A percentile compares a stretch with the other conserved stretches of the same genome.
Evolutionary conservation across 2,888 invertebrate genomes (phyloP).

Genomic region (Aproaerema taeniolella): DNA sequence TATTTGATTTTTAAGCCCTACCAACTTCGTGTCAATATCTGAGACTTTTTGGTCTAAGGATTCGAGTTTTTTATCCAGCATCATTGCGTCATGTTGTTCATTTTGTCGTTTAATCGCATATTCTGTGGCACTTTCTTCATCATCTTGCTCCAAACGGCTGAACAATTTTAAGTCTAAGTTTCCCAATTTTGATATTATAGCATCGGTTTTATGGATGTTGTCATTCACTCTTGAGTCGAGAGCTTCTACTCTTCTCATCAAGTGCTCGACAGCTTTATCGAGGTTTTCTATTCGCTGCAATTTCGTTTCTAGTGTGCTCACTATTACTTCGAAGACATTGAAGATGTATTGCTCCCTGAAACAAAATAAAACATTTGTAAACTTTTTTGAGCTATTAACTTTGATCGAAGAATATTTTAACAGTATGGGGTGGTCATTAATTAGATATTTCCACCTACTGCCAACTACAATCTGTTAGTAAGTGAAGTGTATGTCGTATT

Average conservation of each 20-base stretch:
- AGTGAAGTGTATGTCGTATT: too few species aligned
- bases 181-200: conserved; percentile 86
- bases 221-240: conserved; percentile 89
- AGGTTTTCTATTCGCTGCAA: conserved; percentile 91
- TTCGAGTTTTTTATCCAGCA: conserved; percentile 81
- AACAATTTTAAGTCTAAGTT: conserved; percentile 87
- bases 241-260: conserved; percentile 90
- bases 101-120: conserved; percentile 32
- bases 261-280: conserved; percentile 91
- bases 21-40: conserved; percentile 87
- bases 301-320: conserved; percentile 91
- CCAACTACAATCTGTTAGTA: too few species aligned
- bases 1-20: conserved; percentile 87
- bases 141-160: conserved; percentile 65
- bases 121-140: conserved; percentile 53
- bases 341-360: conserved; percentile 92
- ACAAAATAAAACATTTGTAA: conserved; percentile 39
- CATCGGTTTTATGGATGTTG: conserved; percentile 90
- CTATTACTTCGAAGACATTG: conserved; percentile 93
- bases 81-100: conserved; percentile 51
- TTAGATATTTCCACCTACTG: too few species aligned
- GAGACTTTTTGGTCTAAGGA: conserved; percentile 90
- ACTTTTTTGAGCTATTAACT: background rate
- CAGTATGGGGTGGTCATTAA: too few species aligned
- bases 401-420: too few species aligned